A percentile compares a stretch with the other conserved stretches of the same genome.
Conservation (phyloP, 2,113 vertebrate species). For the Paradoxurus hermaphroditus region DNA sequence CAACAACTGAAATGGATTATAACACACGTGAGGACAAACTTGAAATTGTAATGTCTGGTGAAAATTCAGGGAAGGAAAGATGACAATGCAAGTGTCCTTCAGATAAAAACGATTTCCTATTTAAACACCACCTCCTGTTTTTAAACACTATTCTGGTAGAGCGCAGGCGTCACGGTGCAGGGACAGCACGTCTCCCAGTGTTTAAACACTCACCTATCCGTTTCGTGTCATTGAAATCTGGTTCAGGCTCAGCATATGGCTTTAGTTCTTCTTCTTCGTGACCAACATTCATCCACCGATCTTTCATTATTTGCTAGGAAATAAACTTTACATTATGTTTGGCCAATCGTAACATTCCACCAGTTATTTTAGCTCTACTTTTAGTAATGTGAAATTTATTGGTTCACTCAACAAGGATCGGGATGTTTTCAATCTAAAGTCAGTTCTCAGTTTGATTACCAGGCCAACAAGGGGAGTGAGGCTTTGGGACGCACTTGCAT, state of each 20-base stretch:
- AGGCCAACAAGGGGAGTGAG: not conserved
- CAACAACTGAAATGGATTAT: not conserved
- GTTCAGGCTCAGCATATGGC: conserved; percentile 94
- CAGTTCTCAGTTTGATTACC: not conserved
- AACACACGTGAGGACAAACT: not conserved
- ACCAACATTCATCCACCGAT: conserved; percentile 98
- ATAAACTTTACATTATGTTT: conserved; percentile 53
- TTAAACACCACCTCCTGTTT: too few species aligned
- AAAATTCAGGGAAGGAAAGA: not conserved
- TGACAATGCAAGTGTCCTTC: not conserved
- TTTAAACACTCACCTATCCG: conserved; percentile 91
- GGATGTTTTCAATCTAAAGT: not conserved
- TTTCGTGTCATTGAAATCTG: conserved; percentile 92
- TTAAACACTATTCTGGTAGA: not conserved
- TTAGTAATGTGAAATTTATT: not conserved
- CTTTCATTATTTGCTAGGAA: conserved; percentile 97
- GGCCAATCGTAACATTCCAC: conserved; percentile 15
- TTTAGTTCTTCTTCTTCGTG: conserved; percentile 96
- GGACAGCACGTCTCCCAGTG: not conserved
- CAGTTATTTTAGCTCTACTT: not conserved
- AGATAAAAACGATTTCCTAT: not conserved
- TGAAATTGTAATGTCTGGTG: not conserved
- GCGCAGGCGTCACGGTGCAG: not conserved
- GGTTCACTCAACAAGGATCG: not conserved
- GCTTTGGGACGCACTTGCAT: not conserved